These are phyloP conservation scores for Regulus satrapa DNA, from an alignment of 2,113 vertebrate genomes.

Conservation along the genomic window DNA sequence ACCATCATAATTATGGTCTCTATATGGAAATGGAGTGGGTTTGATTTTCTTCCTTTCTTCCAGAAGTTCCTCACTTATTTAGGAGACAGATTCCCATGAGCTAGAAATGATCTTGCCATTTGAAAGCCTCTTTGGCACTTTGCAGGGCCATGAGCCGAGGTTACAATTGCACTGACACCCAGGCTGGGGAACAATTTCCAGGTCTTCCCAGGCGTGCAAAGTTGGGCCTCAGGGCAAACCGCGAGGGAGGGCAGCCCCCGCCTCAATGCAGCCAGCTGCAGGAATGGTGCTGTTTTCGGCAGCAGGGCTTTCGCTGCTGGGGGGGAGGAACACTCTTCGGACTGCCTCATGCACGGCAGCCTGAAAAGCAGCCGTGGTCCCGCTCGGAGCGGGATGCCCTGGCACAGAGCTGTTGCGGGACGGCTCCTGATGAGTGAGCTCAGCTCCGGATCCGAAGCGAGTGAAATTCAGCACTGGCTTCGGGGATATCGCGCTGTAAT, in stretches of 20 bases:
- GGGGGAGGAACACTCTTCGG: background rate
- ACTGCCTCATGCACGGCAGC: fast-evolving
- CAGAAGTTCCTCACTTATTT: background rate
- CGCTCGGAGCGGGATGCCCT: background rate
- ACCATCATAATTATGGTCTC: background rate
- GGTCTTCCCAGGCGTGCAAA: background rate
- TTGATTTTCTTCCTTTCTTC: background rate
- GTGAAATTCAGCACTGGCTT: conserved; percentile 5
- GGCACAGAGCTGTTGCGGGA: background rate
- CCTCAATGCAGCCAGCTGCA: background rate
- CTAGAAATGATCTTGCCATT: fast-evolving
- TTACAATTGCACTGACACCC: background rate
- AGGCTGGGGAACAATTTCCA: background rate
- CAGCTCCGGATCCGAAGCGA: background rate
- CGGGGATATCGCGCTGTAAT: background rate
- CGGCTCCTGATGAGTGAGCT: background rate
- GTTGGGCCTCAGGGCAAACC: background rate
- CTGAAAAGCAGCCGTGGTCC: background rate
- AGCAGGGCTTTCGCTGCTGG: background rate
- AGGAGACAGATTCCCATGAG: background rate
- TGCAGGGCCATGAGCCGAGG: background rate
- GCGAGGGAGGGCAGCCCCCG: background rate
- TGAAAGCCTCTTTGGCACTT: background rate
- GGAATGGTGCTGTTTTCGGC: background rate
- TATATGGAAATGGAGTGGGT: background rate